Percentiles rank a stretch among this genome's conserved stretches.
phyloP scores from a whole-genome alignment of 1,140 invertebrate species.

The Ladona fulva region DNA sequence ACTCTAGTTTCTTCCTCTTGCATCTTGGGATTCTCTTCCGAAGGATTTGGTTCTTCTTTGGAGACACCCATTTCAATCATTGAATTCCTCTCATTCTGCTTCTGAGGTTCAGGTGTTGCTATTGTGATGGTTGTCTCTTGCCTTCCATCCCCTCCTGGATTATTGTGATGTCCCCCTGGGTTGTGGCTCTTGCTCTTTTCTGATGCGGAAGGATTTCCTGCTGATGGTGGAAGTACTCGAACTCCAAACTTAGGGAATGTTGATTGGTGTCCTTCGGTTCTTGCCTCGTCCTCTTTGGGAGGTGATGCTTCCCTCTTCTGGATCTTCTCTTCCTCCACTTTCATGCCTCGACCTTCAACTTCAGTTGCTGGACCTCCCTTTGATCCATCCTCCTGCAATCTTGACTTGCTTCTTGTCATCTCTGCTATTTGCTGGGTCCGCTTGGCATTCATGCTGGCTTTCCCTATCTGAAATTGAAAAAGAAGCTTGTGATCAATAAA shows the following conservation, averaged over 20 bases:
- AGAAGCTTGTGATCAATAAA: background rate
- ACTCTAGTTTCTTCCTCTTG: constrained; percentile 19
- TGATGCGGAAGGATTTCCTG: constrained; percentile 29
- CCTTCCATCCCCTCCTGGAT: background rate
- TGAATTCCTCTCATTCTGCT: constrained; percentile 17
- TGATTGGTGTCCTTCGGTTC: background rate
- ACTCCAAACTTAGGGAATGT: constrained; percentile 53
- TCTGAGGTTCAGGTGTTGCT: background rate
- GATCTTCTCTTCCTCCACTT: background rate
- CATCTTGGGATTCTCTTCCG: background rate
- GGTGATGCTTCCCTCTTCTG: background rate
- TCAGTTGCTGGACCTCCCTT: background rate
- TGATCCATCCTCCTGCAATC: background rate
- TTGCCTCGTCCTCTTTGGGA: background rate
- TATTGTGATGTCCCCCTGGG: constrained; percentile 12
- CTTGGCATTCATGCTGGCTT: constrained; percentile 14
- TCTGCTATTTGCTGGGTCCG: constrained; percentile 7
- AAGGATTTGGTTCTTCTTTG: background rate
- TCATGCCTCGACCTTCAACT: background rate
- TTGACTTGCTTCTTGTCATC: background rate
- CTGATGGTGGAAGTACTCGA: constrained; percentile 45
- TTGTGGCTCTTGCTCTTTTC: constrained; percentile 14
- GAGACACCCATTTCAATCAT: constrained; percentile 1
- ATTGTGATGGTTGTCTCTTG: background rate
- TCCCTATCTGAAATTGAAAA: constrained; percentile 11